Evolutionary conservation across 1,140 invertebrate genomes (phyloP), one percentile per base, ranked within the genome.

Genomic region (Zaprionus capensis): DNA sequence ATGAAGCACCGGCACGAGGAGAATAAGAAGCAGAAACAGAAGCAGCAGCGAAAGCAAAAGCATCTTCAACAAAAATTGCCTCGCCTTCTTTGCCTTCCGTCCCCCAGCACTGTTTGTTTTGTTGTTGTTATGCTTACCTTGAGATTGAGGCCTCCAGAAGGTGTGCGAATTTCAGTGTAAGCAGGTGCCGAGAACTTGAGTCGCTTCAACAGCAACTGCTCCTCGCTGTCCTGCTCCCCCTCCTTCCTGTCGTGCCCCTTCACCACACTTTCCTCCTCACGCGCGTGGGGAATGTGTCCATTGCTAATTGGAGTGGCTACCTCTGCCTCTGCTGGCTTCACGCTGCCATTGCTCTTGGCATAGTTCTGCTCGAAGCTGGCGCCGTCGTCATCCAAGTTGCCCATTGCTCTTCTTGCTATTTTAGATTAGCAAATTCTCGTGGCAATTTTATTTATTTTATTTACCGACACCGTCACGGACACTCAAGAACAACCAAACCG

Each of bases 81-180:
- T 49, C 56, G 58, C 76, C 71, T 69, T 41, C 71, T 69, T 46
- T n/a, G n/a, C 22, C 12, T 64, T 36, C 28, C n/a, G n/a, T 7
- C 7, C 4, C 38, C 15, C n/a, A 5, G 2, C n/a, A 14, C 57
- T 63, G 15, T 56, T 26, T 12, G 56, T 26, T 1, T 2, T 58
- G 24, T 17, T 49, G 20, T 51, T 24, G 22, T 20, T 55, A 4
- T 11, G 28, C 82, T 91, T 77, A 91, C 88, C 79, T 88, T 82
- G 83, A 81, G 59, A 51, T 78, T 76, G 0, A 79, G 74, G 26
- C 70, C 70, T 57, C 77, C 81, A 14, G 70, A 61, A 11, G 81
- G 71, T 62, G 91, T 87, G 57, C 91, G 91, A 31, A 92, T 88
- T 69, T 92, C 91, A 24, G 78, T 88, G 51, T 91, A 91, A 3